A percentile compares a stretch with the other conserved stretches of the same genome.
These are phyloP conservation scores for Melanitta fusca DNA, from an alignment of 2,797 vertebrate species.

Conservation along the genomic window DNA sequence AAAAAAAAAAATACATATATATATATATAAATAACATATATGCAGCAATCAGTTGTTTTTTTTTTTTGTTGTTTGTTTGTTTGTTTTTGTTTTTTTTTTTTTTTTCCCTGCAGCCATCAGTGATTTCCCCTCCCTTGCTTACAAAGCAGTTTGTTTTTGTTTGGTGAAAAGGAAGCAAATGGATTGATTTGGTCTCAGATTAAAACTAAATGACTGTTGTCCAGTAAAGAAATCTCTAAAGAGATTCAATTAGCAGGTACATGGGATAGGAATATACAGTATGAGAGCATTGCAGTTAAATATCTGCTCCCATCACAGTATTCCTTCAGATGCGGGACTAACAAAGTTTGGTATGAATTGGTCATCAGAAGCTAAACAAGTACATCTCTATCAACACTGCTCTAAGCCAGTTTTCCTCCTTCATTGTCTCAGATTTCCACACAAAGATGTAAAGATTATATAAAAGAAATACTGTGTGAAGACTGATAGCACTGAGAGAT, in stretches of 20 bases:
- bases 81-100: neutral
- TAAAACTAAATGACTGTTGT: neutral
- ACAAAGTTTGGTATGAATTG: neutral
- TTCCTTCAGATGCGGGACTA: neutral
- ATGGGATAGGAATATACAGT: neutral
- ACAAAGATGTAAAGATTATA: neutral
- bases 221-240: neutral
- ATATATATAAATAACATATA: too few relatives aligned
- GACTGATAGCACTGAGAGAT: neutral
- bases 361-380: neutral
- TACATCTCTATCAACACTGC: neutral
- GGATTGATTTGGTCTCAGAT: neutral
- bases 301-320: neutral
- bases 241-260: neutral
- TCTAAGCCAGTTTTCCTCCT: neutral
- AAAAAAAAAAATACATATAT: too few relatives aligned
- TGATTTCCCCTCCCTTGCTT: neutral
- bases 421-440: neutral
- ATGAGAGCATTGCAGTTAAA: neutral
- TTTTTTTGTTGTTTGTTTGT: neutral
- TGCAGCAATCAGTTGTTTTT: neutral
- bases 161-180: neutral
- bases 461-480: neutral
- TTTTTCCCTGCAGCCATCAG: neutral
- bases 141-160: neutral